Base-by-base conservation (phyloP, 2,888 invertebrate species). In the Mesorhabditis sp. region DNA sequence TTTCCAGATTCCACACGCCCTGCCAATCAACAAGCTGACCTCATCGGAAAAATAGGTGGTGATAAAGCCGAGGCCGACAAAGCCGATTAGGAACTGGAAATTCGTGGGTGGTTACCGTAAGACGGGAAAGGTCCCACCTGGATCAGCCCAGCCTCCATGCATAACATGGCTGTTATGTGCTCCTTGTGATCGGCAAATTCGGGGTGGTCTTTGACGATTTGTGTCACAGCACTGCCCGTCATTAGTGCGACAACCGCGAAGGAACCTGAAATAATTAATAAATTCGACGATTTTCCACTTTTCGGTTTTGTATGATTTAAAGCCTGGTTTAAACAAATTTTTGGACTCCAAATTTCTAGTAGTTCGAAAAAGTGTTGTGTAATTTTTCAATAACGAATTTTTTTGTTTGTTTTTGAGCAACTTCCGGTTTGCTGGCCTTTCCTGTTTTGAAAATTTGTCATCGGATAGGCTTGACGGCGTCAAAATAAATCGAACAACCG, bases 181-280 rank as follows among this genome's bases (percentile, higher is more conserved):
- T 15, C 91, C 82, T 68, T 90, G 86, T 4, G 88, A 86, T 62
- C 68, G 79, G 13, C 66, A 69, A 4, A 45, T n/a, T 50, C 58
- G 7, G 58, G n/a, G n/a, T 50, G 58, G n/a, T 50, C 58, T 13
- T 10, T n/a, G 58, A 50, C 58, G n/a, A 50, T n/a, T n/a, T 10
- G n/a, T 1, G 7, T 50, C 42, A 82, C 82, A 5, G 82, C 74
- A 67, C 81, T 70, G 5, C 82, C 82, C 10, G 77, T 75, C 94
- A 95, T 94, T 72, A 95, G 89, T 86, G 93, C 92, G 45, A 93
- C 90, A 0, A 95, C 91, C 4, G 95, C 94, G 87, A 89, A 89
- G 7, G 89, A 88, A 61, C 89, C 89, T 88, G 65, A 62, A 76
- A 67, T 44, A 4, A 62, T 45, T n/a, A n/a, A n/a, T n/a, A n/a